phyloP scores from a whole-genome alignment of 2,113 vertebrate species.

The Edolisoma coerulescens region DNA sequence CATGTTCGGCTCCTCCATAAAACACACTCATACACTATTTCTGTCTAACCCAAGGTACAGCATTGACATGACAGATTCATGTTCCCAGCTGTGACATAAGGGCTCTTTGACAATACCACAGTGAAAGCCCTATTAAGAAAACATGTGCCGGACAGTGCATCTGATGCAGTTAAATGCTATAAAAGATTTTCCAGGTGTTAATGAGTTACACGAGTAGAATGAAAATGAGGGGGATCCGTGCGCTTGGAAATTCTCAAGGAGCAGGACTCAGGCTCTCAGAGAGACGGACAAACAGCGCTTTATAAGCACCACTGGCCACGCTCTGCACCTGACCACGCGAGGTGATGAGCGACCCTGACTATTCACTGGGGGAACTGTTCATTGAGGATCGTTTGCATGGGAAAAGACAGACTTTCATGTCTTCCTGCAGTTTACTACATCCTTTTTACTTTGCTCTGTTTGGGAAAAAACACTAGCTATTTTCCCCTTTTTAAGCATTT shows the following conservation, averaged over 20 bases:
- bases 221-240: conserved; percentile 19
- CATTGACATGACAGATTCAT: conserved; percentile 63
- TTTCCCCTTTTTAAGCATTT: background rate
- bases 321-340: conserved; percentile 13
- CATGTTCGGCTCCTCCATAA: conserved; percentile 39
- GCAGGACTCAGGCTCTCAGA: conserved; percentile 32
- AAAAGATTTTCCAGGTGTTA: conserved; percentile 69
- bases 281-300: conserved; percentile 48
- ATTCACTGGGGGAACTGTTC: background rate
- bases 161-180: conserved; percentile 48
- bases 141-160: conserved; percentile 54
- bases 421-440: conserved; percentile 52
- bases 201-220: conserved; percentile 32
- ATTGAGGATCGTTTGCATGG: background rate
- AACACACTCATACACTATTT: conserved; percentile 11
- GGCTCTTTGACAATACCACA: conserved; percentile 59
- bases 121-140: conserved; percentile 58
- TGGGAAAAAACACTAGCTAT: background rate
- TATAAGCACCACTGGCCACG: background rate
- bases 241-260: conserved; percentile 36
- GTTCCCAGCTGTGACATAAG: conserved; percentile 66
- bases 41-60: conserved; percentile 38
- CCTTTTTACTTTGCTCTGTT: conserved; percentile 3
- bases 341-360: background rate
- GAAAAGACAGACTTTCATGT: conserved; percentile 29